Conservation (phyloP, 92 coral and sea anemone species). For the Muricea muricata region DNA sequence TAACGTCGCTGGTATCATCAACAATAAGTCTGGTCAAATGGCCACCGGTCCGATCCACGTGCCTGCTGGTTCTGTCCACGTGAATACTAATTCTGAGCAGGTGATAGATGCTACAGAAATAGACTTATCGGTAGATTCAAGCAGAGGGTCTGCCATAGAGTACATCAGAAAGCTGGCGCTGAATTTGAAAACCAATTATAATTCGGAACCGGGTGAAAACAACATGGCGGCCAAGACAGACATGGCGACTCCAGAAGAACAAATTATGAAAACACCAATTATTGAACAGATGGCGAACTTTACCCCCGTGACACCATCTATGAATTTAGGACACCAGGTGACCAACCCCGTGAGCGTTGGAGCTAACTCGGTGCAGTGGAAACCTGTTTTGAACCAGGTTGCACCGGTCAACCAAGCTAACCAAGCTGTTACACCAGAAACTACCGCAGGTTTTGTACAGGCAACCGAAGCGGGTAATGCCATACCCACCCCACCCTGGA, state of each 20-base stretch:
- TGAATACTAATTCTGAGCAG: not conserved
- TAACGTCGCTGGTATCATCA: not conserved
- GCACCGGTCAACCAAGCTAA: not conserved
- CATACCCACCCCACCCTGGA: not conserved
- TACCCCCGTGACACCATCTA: constrained; percentile 24
- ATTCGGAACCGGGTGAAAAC: not conserved
- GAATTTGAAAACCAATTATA: constrained; percentile 14
- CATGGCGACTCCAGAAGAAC: not conserved
- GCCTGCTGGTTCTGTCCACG: not conserved
- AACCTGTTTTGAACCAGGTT: constrained; percentile 19
- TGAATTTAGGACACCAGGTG: not conserved
- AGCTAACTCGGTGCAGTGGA: not conserved
- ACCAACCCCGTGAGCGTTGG: not conserved
- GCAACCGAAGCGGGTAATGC: not conserved
- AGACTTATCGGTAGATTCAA: not conserved
- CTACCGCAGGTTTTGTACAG: not conserved
- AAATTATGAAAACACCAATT: not conserved
- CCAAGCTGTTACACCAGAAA: not conserved
- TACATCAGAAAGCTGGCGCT: constrained; percentile 32
- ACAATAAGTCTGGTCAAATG: not conserved
- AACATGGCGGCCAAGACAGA: not conserved
- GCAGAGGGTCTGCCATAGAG: constrained; percentile 15
- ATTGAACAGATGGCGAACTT: not conserved
- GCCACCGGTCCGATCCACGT: not conserved
- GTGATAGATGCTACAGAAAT: not conserved